These are phyloP conservation scores for Sapayoa aenigma DNA, from an alignment of 2,113 vertebrate genomes.

Conservation along the genomic window DNA sequence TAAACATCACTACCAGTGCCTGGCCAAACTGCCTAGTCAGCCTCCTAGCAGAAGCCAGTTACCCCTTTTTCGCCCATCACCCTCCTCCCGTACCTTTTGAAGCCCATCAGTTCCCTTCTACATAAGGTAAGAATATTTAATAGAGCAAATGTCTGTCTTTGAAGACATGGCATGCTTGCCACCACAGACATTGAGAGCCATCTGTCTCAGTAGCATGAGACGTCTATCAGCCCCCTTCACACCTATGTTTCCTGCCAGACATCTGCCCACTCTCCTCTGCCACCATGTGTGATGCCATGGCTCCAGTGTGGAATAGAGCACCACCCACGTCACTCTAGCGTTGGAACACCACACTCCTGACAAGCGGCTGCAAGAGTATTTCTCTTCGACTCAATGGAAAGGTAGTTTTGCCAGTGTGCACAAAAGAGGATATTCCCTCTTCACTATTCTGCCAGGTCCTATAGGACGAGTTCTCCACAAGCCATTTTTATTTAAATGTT, in stretches of 20 bases:
- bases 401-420: background rate
- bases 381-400: background rate
- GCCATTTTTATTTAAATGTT: background rate
- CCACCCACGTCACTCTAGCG: background rate
- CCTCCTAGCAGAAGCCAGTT: background rate
- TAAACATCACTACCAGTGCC: background rate
- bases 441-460: background rate
- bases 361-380: background rate
- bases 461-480: background rate
- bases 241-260: background rate
- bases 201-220: background rate
- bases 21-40: background rate
- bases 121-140: background rate
- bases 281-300: accelerated
- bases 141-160: background rate
- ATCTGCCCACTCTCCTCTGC: background rate
- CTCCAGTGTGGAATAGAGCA: background rate
- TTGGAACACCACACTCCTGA: accelerated
- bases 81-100: background rate
- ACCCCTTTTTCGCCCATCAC: background rate
- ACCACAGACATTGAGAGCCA: background rate
- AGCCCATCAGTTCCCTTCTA: background rate
- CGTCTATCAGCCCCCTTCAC: background rate
- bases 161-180: background rate
- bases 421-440: background rate